Base-by-base conservation (phyloP, 1,140 invertebrate species). In the Drosophila pseudoananassae region DNA sequence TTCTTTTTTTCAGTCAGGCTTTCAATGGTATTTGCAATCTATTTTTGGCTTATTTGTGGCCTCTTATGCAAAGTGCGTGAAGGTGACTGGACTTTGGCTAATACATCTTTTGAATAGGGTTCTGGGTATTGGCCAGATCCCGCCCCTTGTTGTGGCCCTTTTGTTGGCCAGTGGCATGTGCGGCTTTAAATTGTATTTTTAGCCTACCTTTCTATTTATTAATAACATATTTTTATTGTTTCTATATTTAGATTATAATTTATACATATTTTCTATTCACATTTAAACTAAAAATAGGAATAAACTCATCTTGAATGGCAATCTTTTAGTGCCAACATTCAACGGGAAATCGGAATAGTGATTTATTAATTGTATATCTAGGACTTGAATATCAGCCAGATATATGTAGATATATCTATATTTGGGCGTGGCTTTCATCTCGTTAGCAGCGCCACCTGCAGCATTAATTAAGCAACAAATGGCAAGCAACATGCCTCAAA, bases 391-490 rank as follows among this genome's bases (percentile, higher is more conserved):
- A 38, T 61, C 27, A 63, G 33, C 54, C 1, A 46, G 5, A 46
- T 69, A 56, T 58, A 36, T 55, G 56, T 51, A n/a, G 53, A 14
- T 69, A 14, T 57, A 57, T 70, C 46, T 57, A 40, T 69, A 47
- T 77, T 47, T 68, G 76, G 61, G 78, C 60, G 72, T 58, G 65
- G 61, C 60, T 27, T 51, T 45, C 45, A 60, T 36, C 80, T 80
- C 70, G 81, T 85, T 84, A 84, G 76, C 80, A 79, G 57, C 71
- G 58, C 45, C 80, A 84, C 76, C 80, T 80, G 81, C 61, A 66
- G 78, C 81, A 85, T 84, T 84, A 84, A 84, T 84, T 84, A 84
- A 80, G 81, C 74, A 64, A 60, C 55, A 76, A 73, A 73, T 68
- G 78, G 73, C 70, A 56, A 54, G 49, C 51, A 73, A 69, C 59